Base-by-base conservation (phyloP, 2,888 invertebrate genomes). In the Himalopsyche anomala region DNA sequence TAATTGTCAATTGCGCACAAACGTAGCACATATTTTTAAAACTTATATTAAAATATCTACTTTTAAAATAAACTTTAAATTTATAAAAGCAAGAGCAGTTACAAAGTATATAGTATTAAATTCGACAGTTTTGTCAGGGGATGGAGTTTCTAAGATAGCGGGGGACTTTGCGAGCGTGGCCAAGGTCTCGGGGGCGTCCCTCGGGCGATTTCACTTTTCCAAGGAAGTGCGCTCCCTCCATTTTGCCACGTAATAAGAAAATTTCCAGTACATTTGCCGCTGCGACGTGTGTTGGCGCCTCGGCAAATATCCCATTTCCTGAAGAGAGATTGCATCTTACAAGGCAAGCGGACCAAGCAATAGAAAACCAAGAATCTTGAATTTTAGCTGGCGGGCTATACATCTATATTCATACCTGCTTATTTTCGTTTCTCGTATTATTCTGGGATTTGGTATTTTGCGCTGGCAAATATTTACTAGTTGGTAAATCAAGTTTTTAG, bases 261-360 rank as follows among this genome's bases (percentile, higher is more conserved):
- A 93, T 93, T 93, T 93, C 93, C 93, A 93, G 92, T 94, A 94
- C 87, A 88, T 88, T 88, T 88, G 91, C 91, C 91, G 90, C 90
- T 89, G 88, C 90, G 90, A 91, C 91, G 91, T 91, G 91, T 91
- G 93, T 92, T 92, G 89, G 93, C 93, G 93, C 93, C 93, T 93
- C 92, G 91, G 93, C 93, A 93, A 93, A 93, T 93, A 93, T 93
- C 93, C 93, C 93, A 93, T 93, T 93, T 93, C 93, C 93, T 93
- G 92, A 91, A 92, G 92, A 92, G 92, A 93, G 93, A 93, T 93
- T 93, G 93, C 93, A 87, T 87, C 87, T 85, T 84, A 69, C 51
- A 79, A 74, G 62, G 82, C 36, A 69, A 74, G 55, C 85, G 88
- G 45, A 45, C 85, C 51, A 56, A 51, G 55, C 87, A 55, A 38